phyloP scores from a whole-genome alignment of 1,140 invertebrate genomes.

The Anastrepha obliqua region DNA sequence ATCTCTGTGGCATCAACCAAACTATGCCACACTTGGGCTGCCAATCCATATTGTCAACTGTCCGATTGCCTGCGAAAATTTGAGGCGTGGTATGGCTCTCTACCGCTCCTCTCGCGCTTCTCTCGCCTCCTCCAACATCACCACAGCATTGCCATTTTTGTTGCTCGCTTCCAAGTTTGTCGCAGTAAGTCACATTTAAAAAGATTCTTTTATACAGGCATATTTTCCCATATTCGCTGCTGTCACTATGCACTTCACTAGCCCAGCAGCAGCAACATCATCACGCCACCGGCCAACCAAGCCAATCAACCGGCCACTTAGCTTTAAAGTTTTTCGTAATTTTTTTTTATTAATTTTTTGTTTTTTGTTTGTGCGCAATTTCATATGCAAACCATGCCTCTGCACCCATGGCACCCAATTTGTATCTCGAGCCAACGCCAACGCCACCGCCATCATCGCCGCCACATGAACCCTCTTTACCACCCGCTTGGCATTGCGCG shows the following conservation, averaged over 20 bases:
- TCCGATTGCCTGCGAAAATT: neutral
- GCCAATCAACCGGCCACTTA: constrained; percentile 27
- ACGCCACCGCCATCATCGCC: neutral
- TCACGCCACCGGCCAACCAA: neutral
- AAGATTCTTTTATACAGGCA: constrained; percentile 19
- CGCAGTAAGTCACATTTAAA: neutral
- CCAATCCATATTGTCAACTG: constrained; percentile 15
- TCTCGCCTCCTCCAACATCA: no score
- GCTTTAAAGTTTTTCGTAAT: neutral
- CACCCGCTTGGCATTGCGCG: neutral
- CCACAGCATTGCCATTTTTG: neutral
- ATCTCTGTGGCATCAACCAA: neutral
- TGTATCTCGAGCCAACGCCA: constrained; percentile 35
- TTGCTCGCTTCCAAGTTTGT: neutral
- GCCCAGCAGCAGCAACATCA: neutral
- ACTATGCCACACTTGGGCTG: constrained; percentile 29
- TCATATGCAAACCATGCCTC: constrained; percentile 49
- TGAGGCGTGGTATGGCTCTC: neutral
- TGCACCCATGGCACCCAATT: constrained; percentile 40
- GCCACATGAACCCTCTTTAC: neutral
- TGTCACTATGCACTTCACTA: neutral
- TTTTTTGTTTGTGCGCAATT: constrained; percentile 18
- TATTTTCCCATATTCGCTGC: neutral
- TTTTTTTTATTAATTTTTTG: neutral
- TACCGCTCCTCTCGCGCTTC: no score